A percentile compares a stretch with the other conserved stretches of the same genome.
phyloP scores from a whole-genome alignment of 2,113 vertebrate genomes.

The Dinomys branickii region DNA sequence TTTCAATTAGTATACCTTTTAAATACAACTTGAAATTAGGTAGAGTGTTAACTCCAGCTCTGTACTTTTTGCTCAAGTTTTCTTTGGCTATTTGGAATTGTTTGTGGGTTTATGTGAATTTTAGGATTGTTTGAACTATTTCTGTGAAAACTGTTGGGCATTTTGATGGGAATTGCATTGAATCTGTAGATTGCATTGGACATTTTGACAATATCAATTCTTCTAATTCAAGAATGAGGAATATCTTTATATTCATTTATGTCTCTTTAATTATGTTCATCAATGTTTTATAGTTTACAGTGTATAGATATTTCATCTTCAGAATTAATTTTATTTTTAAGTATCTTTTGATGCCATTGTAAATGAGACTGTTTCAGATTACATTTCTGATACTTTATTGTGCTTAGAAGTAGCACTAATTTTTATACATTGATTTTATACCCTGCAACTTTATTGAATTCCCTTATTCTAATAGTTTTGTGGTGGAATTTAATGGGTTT shows the following conservation, averaged over 20 bases:
- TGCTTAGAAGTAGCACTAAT: background rate
- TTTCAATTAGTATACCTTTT: background rate
- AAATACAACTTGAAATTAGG: background rate
- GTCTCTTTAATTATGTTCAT: background rate
- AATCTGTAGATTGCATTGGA: background rate
- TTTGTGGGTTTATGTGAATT: background rate
- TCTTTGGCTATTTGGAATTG: background rate
- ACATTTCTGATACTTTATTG: background rate
- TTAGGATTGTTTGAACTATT: background rate
- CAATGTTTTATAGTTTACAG: background rate
- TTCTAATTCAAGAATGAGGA: background rate
- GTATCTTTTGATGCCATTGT: background rate
- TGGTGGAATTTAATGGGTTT: background rate
- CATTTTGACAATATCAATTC: background rate
- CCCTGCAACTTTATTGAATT: background rate
- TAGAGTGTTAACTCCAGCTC: background rate
- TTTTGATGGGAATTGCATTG: too few species aligned
- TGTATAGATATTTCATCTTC: background rate
- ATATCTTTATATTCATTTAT: background rate
- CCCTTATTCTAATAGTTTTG: background rate
- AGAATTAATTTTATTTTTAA: background rate
- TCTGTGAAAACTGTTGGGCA: background rate
- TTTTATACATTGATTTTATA: background rate
- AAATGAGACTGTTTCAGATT: background rate
- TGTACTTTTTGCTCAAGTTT: background rate